These are phyloP conservation scores for Acanthiza pusilla DNA, from an alignment of 2,797 vertebrate genomes.

Conservation along the genomic window DNA sequence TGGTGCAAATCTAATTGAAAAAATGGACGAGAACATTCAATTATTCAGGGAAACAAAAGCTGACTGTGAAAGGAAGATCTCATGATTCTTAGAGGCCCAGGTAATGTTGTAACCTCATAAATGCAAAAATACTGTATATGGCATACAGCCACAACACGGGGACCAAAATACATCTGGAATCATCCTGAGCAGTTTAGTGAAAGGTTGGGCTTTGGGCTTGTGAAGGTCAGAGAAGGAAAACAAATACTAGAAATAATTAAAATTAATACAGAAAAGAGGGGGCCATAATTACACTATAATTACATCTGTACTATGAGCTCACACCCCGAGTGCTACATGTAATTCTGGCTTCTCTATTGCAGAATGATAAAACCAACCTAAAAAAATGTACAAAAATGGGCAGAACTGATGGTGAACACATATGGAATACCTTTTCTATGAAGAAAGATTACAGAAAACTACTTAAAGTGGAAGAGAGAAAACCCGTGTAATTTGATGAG, in stretches of 20 bases:
- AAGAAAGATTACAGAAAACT: neutral
- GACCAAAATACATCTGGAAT: neutral
- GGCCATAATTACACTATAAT: neutral
- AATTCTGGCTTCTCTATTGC: neutral
- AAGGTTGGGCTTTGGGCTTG: neutral
- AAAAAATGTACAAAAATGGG: neutral
- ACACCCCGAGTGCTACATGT: rapidly evolving
- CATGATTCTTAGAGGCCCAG: neutral
- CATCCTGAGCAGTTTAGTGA: neutral
- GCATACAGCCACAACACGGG: neutral
- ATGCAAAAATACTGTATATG: neutral
- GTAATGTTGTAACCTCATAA: neutral
- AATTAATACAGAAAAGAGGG: neutral
- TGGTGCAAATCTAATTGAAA: neutral
- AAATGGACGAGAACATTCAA: neutral
- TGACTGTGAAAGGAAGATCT: neutral
- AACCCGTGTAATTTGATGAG: neutral
- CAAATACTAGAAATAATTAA: neutral
- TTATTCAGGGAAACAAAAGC: neutral
- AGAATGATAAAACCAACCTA: neutral
- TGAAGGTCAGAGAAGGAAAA: neutral
- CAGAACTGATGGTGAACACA: neutral
- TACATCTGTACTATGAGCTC: neutral
- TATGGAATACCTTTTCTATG: neutral
- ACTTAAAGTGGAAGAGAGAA: neutral